Evolutionary conservation across 92 coral and sea anemone genomes (phyloP).

Genomic region (Ricordea florida): DNA sequence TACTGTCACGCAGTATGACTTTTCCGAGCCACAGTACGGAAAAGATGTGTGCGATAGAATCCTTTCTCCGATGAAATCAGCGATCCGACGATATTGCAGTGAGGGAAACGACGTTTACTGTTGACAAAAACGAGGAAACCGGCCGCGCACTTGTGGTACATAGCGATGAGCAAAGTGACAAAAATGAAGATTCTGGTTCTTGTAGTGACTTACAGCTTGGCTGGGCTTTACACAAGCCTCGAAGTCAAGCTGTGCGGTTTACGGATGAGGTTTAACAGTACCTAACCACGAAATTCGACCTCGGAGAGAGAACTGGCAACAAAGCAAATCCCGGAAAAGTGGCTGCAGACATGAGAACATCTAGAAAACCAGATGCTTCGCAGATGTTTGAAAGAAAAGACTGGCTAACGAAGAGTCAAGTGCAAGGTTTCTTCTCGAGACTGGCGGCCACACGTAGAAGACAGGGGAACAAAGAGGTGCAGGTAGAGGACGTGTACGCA

Average conservation of each 20-base stretch:
- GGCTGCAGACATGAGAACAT: slow-evolving; percentile 18
- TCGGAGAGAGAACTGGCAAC: slow-evolving; percentile 24
- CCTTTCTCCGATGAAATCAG: slow-evolving; percentile 64
- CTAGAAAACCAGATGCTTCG: slow-evolving; percentile 20
- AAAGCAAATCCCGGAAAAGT: slow-evolving; percentile 35
- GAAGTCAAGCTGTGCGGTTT: slow-evolving; percentile 15
- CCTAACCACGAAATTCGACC: slow-evolving; percentile 7
- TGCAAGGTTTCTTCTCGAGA: too few species aligned
- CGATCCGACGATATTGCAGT: slow-evolving; percentile 59
- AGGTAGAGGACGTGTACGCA: neutral
- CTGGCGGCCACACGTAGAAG: neutral
- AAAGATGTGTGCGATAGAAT: slow-evolving; percentile 76
- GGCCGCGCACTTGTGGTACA: slow-evolving; percentile 1
- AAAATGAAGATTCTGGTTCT: neutral
- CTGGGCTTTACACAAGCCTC: slow-evolving; percentile 13
- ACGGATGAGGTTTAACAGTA: slow-evolving; percentile 17
- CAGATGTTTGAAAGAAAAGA: slow-evolving; percentile 16
- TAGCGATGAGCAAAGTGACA: neutral
- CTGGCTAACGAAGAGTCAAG: slow-evolving; percentile 3
- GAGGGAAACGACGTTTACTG: slow-evolving; percentile 58
- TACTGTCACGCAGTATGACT: slow-evolving; percentile 45
- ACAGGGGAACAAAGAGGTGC: too few species aligned
- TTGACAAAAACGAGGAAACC: slow-evolving; percentile 17
- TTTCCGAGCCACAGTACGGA: slow-evolving; percentile 57
- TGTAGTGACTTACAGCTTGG: slow-evolving; percentile 16